phyloP scores from a whole-genome alignment of 2,797 vertebrate genomes.

The Podargus strigoides region DNA sequence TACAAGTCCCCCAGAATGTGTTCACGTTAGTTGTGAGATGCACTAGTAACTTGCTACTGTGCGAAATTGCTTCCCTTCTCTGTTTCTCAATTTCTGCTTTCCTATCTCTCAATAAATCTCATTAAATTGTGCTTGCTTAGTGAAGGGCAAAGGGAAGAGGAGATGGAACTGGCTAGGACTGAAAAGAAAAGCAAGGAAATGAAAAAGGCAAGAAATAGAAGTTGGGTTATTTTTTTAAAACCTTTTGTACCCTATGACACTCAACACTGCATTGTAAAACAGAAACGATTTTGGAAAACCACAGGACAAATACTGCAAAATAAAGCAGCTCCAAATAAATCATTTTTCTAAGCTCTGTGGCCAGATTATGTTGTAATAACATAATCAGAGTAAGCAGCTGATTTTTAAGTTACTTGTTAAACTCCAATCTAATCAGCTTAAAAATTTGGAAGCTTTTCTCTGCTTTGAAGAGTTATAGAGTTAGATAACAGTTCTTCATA shows the following conservation, averaged over 20 bases:
- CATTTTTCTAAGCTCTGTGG: neutral
- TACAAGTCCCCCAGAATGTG: neutral
- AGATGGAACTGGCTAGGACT: neutral
- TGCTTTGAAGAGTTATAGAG: neutral
- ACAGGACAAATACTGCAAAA: neutral
- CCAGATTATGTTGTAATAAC: neutral
- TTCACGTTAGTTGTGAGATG: neutral
- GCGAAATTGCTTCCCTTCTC: constrained; percentile 16
- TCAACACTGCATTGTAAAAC: neutral
- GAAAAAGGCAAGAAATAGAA: constrained; percentile 16
- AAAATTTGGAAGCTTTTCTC: neutral
- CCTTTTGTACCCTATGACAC: neutral
- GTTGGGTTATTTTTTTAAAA: neutral
- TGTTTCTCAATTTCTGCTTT: constrained; percentile 25
- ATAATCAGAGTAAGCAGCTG: neutral
- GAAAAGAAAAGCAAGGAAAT: constrained; percentile 34
- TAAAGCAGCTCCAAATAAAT: neutral
- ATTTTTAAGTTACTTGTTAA: neutral
- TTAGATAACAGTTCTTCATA: neutral
- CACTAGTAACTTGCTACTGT: neutral
- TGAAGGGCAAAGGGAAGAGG: constrained; percentile 42
- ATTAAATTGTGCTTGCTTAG: constrained; percentile 59
- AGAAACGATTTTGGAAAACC: neutral
- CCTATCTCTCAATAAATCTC: constrained; percentile 41
- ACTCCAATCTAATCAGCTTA: neutral